A percentile compares a stretch with the other conserved stretches of the same genome.
phyloP scores from a whole-genome alignment of 2,113 vertebrate species.

The Labeo rohita region DNA sequence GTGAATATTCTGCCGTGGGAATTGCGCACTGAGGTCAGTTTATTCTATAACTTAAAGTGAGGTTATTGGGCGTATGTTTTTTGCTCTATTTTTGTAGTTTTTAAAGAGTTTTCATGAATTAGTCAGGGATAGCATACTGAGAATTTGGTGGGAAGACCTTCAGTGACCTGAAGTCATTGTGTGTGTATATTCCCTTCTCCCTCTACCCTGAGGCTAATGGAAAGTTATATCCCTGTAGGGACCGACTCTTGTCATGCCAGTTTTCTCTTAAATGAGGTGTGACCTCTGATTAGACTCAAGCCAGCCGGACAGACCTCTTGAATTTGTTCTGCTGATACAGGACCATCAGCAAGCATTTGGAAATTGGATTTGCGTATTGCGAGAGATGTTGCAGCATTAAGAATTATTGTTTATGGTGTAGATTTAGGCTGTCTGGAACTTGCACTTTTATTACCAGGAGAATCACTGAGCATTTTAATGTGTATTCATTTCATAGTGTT shows the following conservation, averaged over 20 bases:
- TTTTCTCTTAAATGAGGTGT: constrained; percentile 42
- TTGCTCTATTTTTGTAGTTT: background rate
- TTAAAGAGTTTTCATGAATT: background rate
- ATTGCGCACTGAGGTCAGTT: background rate
- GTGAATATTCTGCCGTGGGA: background rate
- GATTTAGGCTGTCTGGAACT: background rate
- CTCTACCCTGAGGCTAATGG: background rate
- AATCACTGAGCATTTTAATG: background rate
- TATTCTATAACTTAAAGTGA: background rate
- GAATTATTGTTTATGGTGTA: background rate
- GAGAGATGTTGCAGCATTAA: background rate
- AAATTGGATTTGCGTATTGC: constrained; percentile 18
- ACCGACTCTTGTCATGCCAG: constrained; percentile 15
- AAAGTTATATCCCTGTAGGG: constrained; percentile 26
- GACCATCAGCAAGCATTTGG: constrained; percentile 2
- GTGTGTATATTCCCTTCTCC: background rate
- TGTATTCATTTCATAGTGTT: background rate
- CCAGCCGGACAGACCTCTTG: background rate
- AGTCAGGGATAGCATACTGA: background rate
- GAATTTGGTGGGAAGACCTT: background rate
- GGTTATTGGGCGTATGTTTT: background rate
- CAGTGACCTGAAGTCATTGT: background rate
- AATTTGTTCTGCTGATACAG: constrained; percentile 24
- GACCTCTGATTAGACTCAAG: constrained; percentile 37
- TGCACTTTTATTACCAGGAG: background rate